Base-by-base conservation (phyloP, 2,113 vertebrate species). In the Festucalex cinctus region DNA sequence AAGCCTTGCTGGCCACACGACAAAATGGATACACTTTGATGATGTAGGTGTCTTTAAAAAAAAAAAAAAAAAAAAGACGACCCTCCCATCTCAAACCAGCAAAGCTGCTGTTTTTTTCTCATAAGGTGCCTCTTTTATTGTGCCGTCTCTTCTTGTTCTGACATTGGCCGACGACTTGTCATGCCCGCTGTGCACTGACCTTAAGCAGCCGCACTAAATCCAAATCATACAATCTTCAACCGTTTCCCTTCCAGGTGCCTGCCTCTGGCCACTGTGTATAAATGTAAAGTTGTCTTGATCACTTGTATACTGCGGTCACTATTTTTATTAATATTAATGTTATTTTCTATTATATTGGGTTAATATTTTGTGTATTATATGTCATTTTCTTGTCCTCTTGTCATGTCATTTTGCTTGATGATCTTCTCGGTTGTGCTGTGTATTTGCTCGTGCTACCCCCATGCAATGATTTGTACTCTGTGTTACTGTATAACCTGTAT, bases 211-310 rank as follows among this genome's bases (percentile, higher is more conserved):
- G 83, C 82, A 82, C 79, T 88, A 80, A 71, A 81, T 83, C 80
- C 10, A n/a, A 35, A n/a, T 24, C 39, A 74, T 75, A 66, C 69
- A 84, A 82, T 88, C 81, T 87, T 74, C 69, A 76, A 87, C 68
- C 85, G 80, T 88, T 79, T 85, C 76, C 86, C 84, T 84, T 87
- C 80, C 85, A 87, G 85, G 88, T 91, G 91, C 91, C 89, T 91
- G 88, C 85, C 83, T 88, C 83, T 85, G 88, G 90, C 88, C 86
- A 84, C 86, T 85, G 73, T 92, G 91, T 92, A 92, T 89, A 92
- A 92, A 91, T 92, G 90, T 92, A 92, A 85, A 92, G 61, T 86
- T 88, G 73, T 89, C 77, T 82, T 56, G 80, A 83, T 88, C 71
- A 89, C 87, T 90, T 90, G 86, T 90, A 90, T 88, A 85, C 87